A percentile compares a stretch with the other conserved stretches of the same genome.
phyloP scores from a whole-genome alignment of 2,113 vertebrate genomes.

The Pithys albifrons region DNA sequence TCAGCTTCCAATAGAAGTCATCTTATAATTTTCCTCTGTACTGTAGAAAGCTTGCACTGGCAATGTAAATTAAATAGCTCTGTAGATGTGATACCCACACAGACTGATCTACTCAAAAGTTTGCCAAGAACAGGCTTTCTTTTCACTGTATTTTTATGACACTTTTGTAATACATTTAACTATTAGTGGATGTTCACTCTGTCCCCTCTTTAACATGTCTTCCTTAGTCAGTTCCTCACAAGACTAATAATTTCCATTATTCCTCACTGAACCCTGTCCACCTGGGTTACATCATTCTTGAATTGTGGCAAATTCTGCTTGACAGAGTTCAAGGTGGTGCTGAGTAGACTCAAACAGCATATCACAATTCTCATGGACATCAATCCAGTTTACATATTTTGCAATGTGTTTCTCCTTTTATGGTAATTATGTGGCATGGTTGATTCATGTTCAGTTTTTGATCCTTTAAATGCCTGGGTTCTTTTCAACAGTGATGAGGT shows the following conservation, averaged over 20 bases:
- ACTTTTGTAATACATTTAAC: background rate
- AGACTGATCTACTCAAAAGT: background rate
- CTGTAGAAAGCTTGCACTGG: background rate
- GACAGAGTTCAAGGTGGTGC: background rate
- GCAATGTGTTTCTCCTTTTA: background rate
- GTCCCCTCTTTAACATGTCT: background rate
- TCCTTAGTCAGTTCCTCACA: background rate
- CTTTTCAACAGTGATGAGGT: background rate
- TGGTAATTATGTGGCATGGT: background rate
- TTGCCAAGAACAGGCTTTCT: background rate
- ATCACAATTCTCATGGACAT: background rate
- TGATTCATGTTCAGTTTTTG: background rate
- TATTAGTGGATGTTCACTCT: background rate
- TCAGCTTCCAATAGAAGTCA: background rate
- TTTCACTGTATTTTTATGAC: background rate
- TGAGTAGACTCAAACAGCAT: background rate
- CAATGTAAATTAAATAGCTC: background rate
- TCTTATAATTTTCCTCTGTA: background rate
- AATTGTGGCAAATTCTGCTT: background rate
- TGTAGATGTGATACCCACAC: background rate
- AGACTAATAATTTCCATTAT: background rate
- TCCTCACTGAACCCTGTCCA: background rate
- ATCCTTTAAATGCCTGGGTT: background rate
- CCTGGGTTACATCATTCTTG: background rate
- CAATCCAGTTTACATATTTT: fast-evolving